A percentile compares a stretch with the other conserved stretches of the same genome.
phyloP scores from a whole-genome alignment of 2,797 vertebrate species.

The Ceryle rudis region DNA sequence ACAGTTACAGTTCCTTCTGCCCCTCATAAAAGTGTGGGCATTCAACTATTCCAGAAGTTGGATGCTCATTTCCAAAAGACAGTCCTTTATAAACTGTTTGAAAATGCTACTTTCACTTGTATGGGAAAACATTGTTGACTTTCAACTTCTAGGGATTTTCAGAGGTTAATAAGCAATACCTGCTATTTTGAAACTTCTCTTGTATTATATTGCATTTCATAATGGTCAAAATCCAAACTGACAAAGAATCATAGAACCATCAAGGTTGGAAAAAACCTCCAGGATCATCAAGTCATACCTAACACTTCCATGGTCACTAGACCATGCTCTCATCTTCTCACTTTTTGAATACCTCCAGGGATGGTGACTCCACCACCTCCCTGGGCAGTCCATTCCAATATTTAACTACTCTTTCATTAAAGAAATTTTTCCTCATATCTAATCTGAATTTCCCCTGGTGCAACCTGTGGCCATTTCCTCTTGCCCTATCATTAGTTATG shows the following conservation, averaged over 20 bases:
- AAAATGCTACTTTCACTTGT: neutral
- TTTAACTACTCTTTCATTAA: too few species aligned
- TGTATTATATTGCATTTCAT: neutral
- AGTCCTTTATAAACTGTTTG: neutral
- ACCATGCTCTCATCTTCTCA: too few species aligned
- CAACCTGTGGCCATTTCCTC: too few species aligned
- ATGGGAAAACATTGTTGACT: neutral
- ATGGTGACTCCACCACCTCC: too few species aligned
- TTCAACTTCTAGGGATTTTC: neutral
- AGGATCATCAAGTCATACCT: too few species aligned
- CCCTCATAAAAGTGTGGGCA: neutral
- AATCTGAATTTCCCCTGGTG: too few species aligned
- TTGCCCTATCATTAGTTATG: too few species aligned
- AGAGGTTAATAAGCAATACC: neutral
- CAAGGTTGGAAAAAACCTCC: too few species aligned
- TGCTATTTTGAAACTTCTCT: neutral
- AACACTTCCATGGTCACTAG: too few species aligned
- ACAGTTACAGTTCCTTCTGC: neutral
- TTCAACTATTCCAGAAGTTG: neutral
- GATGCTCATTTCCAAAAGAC: neutral
- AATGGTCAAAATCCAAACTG: neutral
- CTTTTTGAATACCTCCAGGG: too few species aligned
- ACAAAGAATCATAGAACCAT: neutral
- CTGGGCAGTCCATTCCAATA: too few species aligned
- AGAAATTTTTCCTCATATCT: too few species aligned